These are phyloP conservation scores for Proterorhinus semilunaris DNA, from an alignment of 2,113 vertebrate species.

Conservation along the genomic window DNA sequence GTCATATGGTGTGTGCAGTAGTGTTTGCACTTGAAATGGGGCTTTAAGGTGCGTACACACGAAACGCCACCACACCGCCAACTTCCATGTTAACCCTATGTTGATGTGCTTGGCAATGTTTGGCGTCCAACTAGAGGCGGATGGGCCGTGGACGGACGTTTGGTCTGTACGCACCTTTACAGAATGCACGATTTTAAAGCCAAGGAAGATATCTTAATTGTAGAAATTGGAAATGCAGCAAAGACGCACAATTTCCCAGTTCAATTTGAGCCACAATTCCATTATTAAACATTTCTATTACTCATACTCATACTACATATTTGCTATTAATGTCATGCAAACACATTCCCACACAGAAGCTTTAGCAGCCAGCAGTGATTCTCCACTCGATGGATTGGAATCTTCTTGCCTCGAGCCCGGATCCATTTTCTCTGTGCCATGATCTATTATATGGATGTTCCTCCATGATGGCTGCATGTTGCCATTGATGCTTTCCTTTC, in stretches of 20 bases:
- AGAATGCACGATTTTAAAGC: neutral
- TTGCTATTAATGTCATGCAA: constrained; percentile 28
- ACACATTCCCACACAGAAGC: constrained; percentile 47
- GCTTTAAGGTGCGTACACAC: too few species aligned
- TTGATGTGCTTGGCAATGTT: too few species aligned
- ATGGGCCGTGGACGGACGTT: too few species aligned
- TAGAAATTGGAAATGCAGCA: too few species aligned
- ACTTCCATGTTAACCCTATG: too few species aligned
- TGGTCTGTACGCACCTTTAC: too few species aligned
- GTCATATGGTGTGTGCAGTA: neutral
- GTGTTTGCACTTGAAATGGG: neutral
- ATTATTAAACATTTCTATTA: too few species aligned
- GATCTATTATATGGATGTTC: constrained; percentile 80
- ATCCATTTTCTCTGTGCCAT: constrained; percentile 69
- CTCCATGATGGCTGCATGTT: constrained; percentile 70
- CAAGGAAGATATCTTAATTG: neutral
- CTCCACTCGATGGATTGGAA: constrained; percentile 56
- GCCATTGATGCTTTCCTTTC: constrained; percentile 69
- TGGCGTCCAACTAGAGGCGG: too few species aligned
- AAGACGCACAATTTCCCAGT: too few species aligned
- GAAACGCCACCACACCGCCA: too few species aligned
- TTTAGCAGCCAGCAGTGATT: constrained; percentile 60
- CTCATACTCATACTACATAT: neutral
- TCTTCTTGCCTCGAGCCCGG: constrained; percentile 61
- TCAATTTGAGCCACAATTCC: too few species aligned